phyloP scores from a whole-genome alignment of 2,797 vertebrate species.

The Telmatherina bonti region DNA sequence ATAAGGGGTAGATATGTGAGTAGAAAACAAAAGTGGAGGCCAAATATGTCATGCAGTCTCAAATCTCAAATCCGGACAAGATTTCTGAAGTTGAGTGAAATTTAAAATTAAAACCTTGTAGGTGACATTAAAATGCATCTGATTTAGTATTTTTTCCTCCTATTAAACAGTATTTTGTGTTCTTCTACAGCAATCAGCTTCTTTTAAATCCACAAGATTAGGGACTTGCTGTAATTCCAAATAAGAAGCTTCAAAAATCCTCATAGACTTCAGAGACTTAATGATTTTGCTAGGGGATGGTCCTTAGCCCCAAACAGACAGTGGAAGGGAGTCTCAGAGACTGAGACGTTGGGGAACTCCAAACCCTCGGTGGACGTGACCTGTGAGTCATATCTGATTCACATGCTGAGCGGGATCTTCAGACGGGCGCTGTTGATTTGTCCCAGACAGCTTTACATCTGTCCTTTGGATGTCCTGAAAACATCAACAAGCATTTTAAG shows the following conservation, averaged over 20 bases:
- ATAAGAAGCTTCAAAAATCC: conserved; percentile 70
- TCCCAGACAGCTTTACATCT: conserved; percentile 2
- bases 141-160: conserved; percentile 2
- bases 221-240: conserved; percentile 70
- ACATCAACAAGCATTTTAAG: conserved; percentile 3
- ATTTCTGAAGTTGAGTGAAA: conserved; percentile 4
- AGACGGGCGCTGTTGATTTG: conserved; percentile 21
- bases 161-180: conserved; percentile 38
- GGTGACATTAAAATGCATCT: conserved; percentile 4
- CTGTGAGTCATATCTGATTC: conserved; percentile 48
- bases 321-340: conserved; percentile 42
- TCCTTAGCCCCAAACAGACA: conserved; percentile 54
- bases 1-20: neutral
- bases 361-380: conserved; percentile 47
- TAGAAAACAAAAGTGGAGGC: neutral
- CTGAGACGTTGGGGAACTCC: conserved; percentile 27
- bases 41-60: conserved; percentile 14
- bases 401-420: conserved; percentile 14
- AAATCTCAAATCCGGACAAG: conserved; percentile 1
- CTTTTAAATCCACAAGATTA: conserved; percentile 72
- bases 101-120: conserved; percentile 25
- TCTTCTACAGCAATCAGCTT: conserved; percentile 57
- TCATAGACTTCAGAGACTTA: conserved; percentile 67
- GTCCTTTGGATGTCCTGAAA: conserved; percentile 9
- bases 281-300: conserved; percentile 50